phyloP scores from a whole-genome alignment of 2,797 vertebrate genomes.

The Lepus townsendii region DNA sequence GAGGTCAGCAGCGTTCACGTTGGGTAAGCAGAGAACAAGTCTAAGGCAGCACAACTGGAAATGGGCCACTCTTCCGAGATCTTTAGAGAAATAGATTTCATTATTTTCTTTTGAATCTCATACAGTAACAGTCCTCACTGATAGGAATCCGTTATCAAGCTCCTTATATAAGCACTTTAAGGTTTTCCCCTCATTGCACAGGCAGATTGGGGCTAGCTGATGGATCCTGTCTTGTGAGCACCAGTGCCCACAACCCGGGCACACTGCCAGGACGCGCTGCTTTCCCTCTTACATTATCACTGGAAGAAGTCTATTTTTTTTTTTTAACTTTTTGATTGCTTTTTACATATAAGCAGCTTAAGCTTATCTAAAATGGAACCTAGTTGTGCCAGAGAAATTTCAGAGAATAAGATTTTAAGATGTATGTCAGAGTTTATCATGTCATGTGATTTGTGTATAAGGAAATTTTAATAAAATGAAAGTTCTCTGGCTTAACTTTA shows the following conservation, averaged over 20 bases:
- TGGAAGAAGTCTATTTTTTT: background rate
- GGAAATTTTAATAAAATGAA: constrained; percentile 48
- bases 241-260: background rate
- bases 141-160: constrained; percentile 33
- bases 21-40: too few species aligned
- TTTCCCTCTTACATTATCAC: background rate
- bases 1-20: constrained; percentile 34
- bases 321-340: background rate
- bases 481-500: background rate
- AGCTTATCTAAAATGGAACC: constrained; percentile 9
- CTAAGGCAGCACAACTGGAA: constrained; percentile 14
- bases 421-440: background rate
- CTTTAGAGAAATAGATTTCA: constrained; percentile 61
- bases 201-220: background rate
- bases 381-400: constrained; percentile 34
- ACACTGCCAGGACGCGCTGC: background rate
- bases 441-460: background rate
- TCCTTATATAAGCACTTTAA: background rate
- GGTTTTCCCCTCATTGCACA: background rate
- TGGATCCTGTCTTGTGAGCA: background rate
- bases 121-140: constrained; percentile 19
- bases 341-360: background rate
- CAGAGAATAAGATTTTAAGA: constrained; percentile 13
- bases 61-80: background rate
- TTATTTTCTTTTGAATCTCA: constrained; percentile 60